Percentiles rank a stretch among this genome's conserved stretches.
Evolutionary conservation across 2,797 vertebrate species (phyloP).

Genomic region (Mus caroli): DNA sequence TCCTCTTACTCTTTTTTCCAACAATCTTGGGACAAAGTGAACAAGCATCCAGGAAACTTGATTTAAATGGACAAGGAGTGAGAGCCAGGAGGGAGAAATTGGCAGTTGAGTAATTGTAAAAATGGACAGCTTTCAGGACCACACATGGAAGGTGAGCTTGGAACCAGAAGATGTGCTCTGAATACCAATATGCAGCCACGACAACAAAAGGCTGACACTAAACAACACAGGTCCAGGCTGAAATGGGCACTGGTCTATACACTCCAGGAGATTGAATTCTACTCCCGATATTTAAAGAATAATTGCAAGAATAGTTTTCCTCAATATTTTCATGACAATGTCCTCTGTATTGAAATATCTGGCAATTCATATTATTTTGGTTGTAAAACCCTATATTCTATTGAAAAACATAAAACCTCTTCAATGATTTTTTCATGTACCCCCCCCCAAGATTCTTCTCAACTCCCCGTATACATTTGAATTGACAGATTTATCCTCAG

Average conservation of each 20-base stretch:
- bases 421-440: background rate
- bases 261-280: background rate
- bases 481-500: background rate
- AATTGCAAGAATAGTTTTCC: background rate
- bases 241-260: background rate
- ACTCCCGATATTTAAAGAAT: background rate
- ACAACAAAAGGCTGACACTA: background rate
- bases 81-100: background rate
- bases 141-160: background rate
- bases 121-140: background rate
- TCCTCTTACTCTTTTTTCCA: background rate
- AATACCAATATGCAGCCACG: background rate
- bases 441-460: fast-evolving
- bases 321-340: background rate
- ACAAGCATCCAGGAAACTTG: background rate
- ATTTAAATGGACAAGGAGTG: background rate
- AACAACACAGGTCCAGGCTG: background rate
- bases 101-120: background rate
- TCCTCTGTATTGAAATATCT: background rate
- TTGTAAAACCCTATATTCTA: background rate
- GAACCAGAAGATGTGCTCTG: background rate
- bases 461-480: fast-evolving
- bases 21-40: background rate
- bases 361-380: background rate
- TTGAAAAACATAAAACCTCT: background rate